Percentiles rank a stretch among this genome's conserved stretches.
Conservation (phyloP, 2,797 vertebrate genomes). For the Emydoidea blandingii region DNA sequence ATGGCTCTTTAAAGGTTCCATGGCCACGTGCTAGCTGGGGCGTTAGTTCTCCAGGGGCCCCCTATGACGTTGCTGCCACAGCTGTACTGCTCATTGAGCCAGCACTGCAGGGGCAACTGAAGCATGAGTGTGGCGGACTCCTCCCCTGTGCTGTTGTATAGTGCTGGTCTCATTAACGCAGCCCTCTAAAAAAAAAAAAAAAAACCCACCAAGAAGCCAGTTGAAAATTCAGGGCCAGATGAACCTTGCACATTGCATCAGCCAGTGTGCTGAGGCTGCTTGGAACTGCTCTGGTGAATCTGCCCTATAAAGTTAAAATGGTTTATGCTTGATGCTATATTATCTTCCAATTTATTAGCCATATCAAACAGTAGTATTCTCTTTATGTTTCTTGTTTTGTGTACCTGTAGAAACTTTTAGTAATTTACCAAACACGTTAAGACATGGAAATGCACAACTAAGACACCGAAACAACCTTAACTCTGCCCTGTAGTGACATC, state of each 20-base stretch:
- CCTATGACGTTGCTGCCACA: not conserved
- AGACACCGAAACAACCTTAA: not conserved
- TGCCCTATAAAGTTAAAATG: not conserved
- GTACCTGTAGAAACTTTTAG: too few species aligned
- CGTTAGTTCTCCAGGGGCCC: too few species aligned
- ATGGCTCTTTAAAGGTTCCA: too few species aligned
- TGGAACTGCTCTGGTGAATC: not conserved
- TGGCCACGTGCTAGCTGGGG: too few species aligned
- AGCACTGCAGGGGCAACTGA: not conserved
- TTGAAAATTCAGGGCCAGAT: not conserved
- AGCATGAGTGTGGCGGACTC: not conserved
- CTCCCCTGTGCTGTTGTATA: not conserved
- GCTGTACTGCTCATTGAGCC: fast-evolving
- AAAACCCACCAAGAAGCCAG: not conserved
- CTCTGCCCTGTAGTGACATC: not conserved
- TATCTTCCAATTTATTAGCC: too few species aligned
- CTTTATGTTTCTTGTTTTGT: too few species aligned
- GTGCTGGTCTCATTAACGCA: not conserved
- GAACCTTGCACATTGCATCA: not conserved
- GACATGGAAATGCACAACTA: not conserved
- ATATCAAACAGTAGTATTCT: too few species aligned
- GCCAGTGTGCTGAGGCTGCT: not conserved
- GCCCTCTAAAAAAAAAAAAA: not conserved
- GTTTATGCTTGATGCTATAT: not conserved
- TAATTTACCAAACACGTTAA: not conserved